Percentiles rank a stretch among this genome's conserved stretches.
These are phyloP conservation scores for Mamestra brassicae DNA, from an alignment of 2,888 invertebrate species.

Conservation along the genomic window DNA sequence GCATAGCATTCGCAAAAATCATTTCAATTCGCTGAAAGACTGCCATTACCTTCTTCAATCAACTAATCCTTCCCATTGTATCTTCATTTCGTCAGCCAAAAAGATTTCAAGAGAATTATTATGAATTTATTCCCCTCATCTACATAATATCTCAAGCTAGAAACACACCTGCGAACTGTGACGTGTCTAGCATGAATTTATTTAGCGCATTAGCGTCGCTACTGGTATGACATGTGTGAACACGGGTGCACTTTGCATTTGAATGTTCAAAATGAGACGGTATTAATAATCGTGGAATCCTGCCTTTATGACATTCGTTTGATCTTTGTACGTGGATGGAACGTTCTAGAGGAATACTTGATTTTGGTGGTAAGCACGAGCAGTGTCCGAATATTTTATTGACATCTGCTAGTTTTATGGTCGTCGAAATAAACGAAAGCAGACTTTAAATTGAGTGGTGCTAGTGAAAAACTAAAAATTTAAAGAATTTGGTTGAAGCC, in stretches of 20 bases:
- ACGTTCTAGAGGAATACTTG: conserved; percentile 38
- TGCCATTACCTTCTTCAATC: conserved; percentile 39
- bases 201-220: conserved; percentile 71
- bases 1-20: conserved; percentile 36
- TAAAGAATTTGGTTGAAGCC: not conserved
- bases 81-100: conserved; percentile 48
- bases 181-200: conserved; percentile 78
- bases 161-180: conserved; percentile 67
- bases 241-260: conserved; percentile 73
- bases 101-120: conserved; percentile 59
- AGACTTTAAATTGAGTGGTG: conserved; percentile 14
- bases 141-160: conserved; percentile 69
- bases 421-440: conserved; percentile 30
- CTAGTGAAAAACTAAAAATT: not conserved
- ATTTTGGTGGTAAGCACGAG: conserved; percentile 38
- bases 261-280: conserved; percentile 69
- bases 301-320: conserved; percentile 49
- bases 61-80: conserved; percentile 58
- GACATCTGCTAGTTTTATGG: conserved; percentile 23
- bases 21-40: conserved; percentile 37
- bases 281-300: conserved; percentile 66
- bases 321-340: conserved; percentile 34
- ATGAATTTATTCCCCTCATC: conserved; percentile 63
- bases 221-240: conserved; percentile 68
- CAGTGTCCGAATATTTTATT: conserved; percentile 23